Evolutionary conservation across 2,888 invertebrate species (phyloP).

Genomic region (Penaeus monodon): DNA sequence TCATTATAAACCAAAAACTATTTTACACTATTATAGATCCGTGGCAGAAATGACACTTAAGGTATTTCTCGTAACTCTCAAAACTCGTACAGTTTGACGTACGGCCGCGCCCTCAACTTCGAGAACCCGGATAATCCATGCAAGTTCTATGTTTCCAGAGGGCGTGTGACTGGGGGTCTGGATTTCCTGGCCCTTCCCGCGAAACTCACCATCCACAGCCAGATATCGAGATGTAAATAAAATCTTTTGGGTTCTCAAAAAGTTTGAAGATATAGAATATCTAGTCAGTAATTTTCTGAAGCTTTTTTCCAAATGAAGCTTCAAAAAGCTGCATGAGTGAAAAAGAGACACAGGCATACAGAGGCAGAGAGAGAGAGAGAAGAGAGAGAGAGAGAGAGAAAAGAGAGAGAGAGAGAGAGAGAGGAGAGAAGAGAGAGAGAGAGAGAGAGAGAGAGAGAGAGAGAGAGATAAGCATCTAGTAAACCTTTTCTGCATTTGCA

Average conservation of each 20-base stretch:
- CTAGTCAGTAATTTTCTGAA: too few species aligned
- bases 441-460: too few species aligned
- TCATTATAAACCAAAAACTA: too few species aligned
- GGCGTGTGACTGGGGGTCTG: slow-evolving; percentile 24
- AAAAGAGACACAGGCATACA: not conserved
- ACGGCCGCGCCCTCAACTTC: slow-evolving; percentile 37
- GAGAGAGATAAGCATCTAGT: not conserved
- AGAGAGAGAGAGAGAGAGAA: not conserved
- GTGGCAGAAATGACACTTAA: too few species aligned
- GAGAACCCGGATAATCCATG: slow-evolving; percentile 5
- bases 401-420: not conserved
- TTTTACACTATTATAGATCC: too few species aligned
- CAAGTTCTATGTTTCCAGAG: slow-evolving; percentile 20
- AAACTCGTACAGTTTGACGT: slow-evolving; percentile 39
- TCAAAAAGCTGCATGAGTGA: not conserved
- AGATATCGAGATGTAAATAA: slow-evolving; percentile 17
- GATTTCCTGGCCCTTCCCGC: slow-evolving; percentile 52
- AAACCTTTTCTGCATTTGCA: not conserved
- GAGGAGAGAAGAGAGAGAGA: too few species aligned
- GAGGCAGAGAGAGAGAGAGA: not conserved
- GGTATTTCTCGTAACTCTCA: not conserved
- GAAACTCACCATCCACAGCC: slow-evolving; percentile 40
- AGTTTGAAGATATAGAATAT: too few species aligned
- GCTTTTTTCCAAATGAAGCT: too few species aligned
- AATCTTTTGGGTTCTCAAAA: too few species aligned